Base-by-base conservation (phyloP, 1,140 invertebrate species). In the Rhizoglyphus robini region DNA sequence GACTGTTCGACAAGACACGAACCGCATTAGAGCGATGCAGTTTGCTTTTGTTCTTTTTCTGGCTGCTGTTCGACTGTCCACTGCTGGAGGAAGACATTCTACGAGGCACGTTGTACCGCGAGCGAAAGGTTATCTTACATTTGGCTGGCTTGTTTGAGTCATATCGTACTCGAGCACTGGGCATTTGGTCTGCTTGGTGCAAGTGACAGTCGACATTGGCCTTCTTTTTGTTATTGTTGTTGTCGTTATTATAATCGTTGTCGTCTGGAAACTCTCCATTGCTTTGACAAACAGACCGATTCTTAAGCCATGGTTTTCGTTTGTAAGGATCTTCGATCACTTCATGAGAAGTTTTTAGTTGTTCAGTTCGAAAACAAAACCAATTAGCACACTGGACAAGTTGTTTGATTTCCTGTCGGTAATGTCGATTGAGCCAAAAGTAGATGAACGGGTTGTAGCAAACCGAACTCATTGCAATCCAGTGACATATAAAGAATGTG, bases 391-490 rank as follows among this genome's bases (percentile, higher is more conserved):
- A 27, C 3, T 23, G 1, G 3, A 27, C 48, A 25, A 51, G 29
- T 20, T 51, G 18, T 51, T 27, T 27, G 29, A 64, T 51, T 18
- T 64, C 63, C n/a, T 64, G 63, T n/a, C 63, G 38, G 29, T 49
- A 64, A 30, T 64, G 63, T 2, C 27, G 41, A 75, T 91, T 91
- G 85, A 92, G 88, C 80, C 88, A 90, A 74, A 88, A 89, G 75
- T 93, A 93, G 69, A 94, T 91, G 63, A 92, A 82, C 0, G 90
- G 89, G 76, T 93, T 94, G 79, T 90, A 93, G 76, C 88, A 91
- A 63, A 85, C 82, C 73, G 92, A 88, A 18, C 87, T 89, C 79
- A 80, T 80, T 23, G 79, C 78, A 31, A 80, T 69, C 74, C 78
- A 76, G 61, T 77, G 76, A 64, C 73, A 76, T 38, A 73, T 65